Evolutionary conservation across 2,113 vertebrate genomes (phyloP), one percentile per base, ranked within the genome.

Genomic region (Nematolebias whitei): DNA sequence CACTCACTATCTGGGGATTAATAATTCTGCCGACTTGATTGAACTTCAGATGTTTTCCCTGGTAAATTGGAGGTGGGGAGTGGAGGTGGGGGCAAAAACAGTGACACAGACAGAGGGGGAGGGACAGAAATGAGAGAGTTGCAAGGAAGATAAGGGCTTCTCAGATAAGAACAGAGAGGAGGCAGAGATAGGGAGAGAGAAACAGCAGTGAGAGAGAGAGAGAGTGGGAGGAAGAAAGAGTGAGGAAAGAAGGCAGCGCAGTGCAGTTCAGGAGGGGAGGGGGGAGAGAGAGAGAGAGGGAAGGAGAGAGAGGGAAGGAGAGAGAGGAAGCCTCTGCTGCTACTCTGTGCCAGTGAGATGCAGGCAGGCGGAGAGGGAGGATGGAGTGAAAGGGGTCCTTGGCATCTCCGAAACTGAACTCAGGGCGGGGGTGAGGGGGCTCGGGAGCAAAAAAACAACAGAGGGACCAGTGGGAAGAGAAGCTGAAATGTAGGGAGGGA

Each of bases 221-320:
- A 35, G 85, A 85, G 82, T 86, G 85, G 80, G 87, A 85, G 84
- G 85, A 88, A 88, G 82, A 89, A 84, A 88, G 85, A 80, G 83
- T 68, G 58, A 86, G 88, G 79, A 88, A 78, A 76, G 85, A 85
- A 88, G 79, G 84, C 85, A 86, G 87, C 52, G 70, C 86, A 86
- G 87, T 62, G 86, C 82, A 85, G 84, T 84, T 83, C 64, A 69
- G 72, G 56, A 66, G 66, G 67, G 68, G 57, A 19, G 32, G 63
- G 67, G 53, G 63, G 85, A 87, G n/a, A n/a, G n/a, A n/a, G n/a
- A 86, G 79, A 88, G 76, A 78, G 85, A 66, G 66, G 57, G 50
- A 16, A 19, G 51, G 64, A 44, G 74, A 29, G 70, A 71, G 68
- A 76, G 76, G 69, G 85, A 74, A 71, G 75, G 76, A 87, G 87